Evolutionary conservation across 2,888 invertebrate species (phyloP).

Genomic region (Siphlonurus alternatus): DNA sequence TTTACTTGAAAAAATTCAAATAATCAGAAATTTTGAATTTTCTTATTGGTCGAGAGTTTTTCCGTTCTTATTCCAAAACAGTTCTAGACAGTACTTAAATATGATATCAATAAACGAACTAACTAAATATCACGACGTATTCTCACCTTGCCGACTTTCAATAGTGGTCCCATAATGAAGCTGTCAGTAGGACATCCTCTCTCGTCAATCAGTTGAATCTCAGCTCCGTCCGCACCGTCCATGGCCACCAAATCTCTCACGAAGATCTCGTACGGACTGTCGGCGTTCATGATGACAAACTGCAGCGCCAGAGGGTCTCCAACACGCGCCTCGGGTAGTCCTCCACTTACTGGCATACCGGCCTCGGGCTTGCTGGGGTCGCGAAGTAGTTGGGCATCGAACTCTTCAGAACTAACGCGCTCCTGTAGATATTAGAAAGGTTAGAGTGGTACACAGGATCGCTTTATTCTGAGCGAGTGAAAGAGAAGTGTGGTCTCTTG

Average conservation of each 20-base stretch:
- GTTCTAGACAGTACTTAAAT: too few species aligned
- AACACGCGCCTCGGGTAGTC: constrained; percentile 48
- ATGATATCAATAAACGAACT: too few species aligned
- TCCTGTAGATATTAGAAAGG: neutral
- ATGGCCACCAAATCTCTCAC: constrained; percentile 85
- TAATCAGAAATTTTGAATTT: too few species aligned
- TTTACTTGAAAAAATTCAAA: too few species aligned
- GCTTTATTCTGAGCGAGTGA: too few species aligned
- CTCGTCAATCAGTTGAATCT: constrained; percentile 81
- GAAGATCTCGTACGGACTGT: constrained; percentile 88
- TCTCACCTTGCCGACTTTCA: constrained; percentile 40
- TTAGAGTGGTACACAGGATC: too few species aligned
- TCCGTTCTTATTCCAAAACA: too few species aligned
- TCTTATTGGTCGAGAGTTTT: too few species aligned
- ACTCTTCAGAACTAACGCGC: neutral
- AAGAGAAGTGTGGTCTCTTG: too few species aligned
- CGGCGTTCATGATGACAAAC: constrained; percentile 74
- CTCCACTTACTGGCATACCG: neutral
- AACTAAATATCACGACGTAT: too few species aligned
- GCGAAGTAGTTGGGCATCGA: neutral
- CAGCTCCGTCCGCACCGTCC: constrained; percentile 85
- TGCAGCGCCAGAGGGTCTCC: constrained; percentile 81
- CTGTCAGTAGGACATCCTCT: constrained; percentile 87
- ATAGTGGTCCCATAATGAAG: constrained; percentile 84
- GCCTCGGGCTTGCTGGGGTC: neutral